Percentiles rank a stretch among this genome's conserved stretches.
Conservation (phyloP, 2,797 vertebrate species). For the Malacoctenus gilli region DNA sequence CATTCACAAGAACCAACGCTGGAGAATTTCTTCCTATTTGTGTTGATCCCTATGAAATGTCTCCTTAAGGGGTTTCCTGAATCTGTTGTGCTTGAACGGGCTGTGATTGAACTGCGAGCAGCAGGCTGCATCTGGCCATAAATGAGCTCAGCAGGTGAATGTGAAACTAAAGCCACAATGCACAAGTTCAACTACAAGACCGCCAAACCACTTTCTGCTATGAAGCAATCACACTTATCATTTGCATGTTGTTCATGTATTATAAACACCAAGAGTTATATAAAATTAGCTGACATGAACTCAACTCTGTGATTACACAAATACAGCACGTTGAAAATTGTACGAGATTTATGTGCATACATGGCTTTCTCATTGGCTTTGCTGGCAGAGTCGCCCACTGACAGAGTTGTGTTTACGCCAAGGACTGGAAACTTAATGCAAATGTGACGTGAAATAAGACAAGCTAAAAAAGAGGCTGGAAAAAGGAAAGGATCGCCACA, state of each 20-base stretch:
- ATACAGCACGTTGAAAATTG: slow-evolving; percentile 21
- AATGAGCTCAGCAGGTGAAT: too few relatives aligned
- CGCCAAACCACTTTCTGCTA: too few relatives aligned
- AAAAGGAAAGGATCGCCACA: slow-evolving; percentile 74
- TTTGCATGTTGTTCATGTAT: slow-evolving; percentile 17
- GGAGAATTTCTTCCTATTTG: background rate
- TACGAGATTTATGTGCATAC: slow-evolving; percentile 22
- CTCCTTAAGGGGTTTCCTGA: background rate
- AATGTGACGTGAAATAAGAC: slow-evolving; percentile 78
- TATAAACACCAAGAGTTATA: slow-evolving; percentile 7
- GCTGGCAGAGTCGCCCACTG: slow-evolving; percentile 48
- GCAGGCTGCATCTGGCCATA: too few relatives aligned
- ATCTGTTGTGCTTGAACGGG: background rate
- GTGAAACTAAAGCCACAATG: too few relatives aligned
- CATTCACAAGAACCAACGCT: slow-evolving; percentile 5
- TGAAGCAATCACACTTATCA: slow-evolving; percentile 7
- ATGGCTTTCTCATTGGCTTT: slow-evolving; percentile 66
- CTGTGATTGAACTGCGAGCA: background rate
- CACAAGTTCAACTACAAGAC: too few relatives aligned
- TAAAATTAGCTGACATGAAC: background rate
- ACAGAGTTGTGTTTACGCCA: slow-evolving; percentile 70
- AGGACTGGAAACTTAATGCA: slow-evolving; percentile 78
- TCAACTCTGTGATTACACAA: background rate
- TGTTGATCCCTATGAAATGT: background rate
- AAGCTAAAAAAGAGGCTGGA: slow-evolving; percentile 79